Evolutionary conservation across 2,113 vertebrate genomes (phyloP), one percentile per base, ranked within the genome.

Genomic region (Puma concolor): DNA sequence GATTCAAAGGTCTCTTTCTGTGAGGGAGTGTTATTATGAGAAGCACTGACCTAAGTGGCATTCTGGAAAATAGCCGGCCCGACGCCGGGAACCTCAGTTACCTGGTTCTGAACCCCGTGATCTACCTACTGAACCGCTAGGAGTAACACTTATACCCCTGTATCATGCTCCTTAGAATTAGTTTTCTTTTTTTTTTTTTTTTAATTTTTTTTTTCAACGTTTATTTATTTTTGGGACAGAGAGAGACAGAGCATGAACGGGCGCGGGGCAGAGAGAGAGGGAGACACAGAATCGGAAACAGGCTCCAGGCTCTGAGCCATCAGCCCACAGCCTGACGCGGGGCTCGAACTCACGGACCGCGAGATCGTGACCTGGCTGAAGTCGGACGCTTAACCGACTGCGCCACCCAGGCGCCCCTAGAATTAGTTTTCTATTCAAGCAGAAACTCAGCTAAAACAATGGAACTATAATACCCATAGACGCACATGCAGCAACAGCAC

Each of bases 61-160:
- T 74, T 94, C 96, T 85, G 63, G 90, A 84, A 96, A 96, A 91
- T 16, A 74, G 31, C 7, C 17, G 71, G 52, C 44, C 27, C 72
- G 38, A 80, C 17, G 11, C 48, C 64, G n/a, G 54, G 64, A 79
- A 80, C 4, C 8, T 44, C 15, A 91, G 31, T 19, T 3, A 1
- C 52, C 67, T 93, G 25, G 4, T 81, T 79, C 44, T 79, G 57
- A 66, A 33, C 33, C 66, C 48, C 44, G 25, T 21, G 16, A 11
- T 90, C 21, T 38, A 31, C 44, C 6, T 29, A 54, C 17, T 7
- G 8, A 82, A 64, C 52, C 1, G 1, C 1, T 27, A 31, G 52
- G 11, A 36, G 52, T 57, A 79, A 83, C 0, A 1, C 60, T 72
- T 66, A 27, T n/a, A 3, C 19, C 13, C 57, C 54, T 29, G 7